These are phyloP conservation scores for Oxystoma pomonae DNA, from an alignment of 2,888 invertebrate species.

Conservation along the genomic window DNA sequence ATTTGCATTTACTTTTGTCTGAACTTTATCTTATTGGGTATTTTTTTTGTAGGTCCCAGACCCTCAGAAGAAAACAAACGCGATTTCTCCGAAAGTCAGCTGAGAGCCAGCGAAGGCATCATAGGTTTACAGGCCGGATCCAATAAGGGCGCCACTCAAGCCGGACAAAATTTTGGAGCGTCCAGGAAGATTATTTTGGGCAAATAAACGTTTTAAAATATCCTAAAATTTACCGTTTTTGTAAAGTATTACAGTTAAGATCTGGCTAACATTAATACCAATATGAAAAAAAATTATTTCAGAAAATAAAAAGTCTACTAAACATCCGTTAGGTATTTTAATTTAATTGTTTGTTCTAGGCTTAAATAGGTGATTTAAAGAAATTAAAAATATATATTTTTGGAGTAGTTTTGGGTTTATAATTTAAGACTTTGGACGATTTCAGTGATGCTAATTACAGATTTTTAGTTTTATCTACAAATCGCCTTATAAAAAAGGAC, in stretches of 20 bases:
- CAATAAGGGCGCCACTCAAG: constrained; percentile 80
- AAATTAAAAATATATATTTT: too few relatives aligned
- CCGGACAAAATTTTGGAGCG: constrained; percentile 84
- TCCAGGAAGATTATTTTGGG: constrained; percentile 77
- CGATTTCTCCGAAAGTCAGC: constrained; percentile 75
- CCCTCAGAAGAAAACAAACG: constrained; percentile 82
- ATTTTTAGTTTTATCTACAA: too few relatives aligned
- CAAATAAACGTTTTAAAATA: constrained; percentile 50
- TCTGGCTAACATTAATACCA: background rate
- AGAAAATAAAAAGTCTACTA: too few relatives aligned
- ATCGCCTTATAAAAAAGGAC: too few relatives aligned
- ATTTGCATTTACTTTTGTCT: background rate
- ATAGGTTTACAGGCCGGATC: constrained; percentile 86
- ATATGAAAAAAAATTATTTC: too few relatives aligned
- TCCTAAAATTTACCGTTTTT: background rate
- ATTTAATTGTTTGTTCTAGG: too few relatives aligned
- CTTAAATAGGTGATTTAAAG: too few relatives aligned
- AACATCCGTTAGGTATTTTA: too few relatives aligned
- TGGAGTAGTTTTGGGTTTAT: too few relatives aligned
- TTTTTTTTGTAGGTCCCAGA: constrained; percentile 63
- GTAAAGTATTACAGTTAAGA: background rate
- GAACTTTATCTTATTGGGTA: background rate
- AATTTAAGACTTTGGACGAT: too few relatives aligned
- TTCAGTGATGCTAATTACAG: too few relatives aligned
- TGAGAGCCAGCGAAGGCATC: constrained; percentile 77